Evolutionary conservation across 2,888 invertebrate genomes (phyloP).

Genomic region (Terebella lapidaria): DNA sequence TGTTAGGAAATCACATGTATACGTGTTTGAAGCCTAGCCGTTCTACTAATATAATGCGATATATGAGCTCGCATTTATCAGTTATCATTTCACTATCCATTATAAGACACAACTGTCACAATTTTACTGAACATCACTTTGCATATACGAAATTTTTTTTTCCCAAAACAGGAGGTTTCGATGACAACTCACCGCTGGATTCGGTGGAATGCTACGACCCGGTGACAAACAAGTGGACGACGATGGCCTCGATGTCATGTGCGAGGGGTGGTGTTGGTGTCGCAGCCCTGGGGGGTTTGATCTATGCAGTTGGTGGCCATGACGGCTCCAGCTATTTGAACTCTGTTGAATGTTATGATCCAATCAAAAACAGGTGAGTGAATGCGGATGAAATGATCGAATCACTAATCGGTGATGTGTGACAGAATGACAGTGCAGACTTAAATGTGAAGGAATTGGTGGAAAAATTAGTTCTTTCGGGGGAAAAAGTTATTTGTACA

Average conservation of each 20-base stretch:
- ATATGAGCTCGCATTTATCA: too few species aligned
- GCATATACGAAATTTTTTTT: too few species aligned
- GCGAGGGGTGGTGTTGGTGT: slow-evolving; percentile 54
- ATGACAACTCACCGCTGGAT: slow-evolving; percentile 55
- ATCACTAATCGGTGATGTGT: too few species aligned
- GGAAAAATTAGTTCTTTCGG: background rate
- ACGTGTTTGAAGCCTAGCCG: too few species aligned
- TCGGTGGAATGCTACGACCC: slow-evolving; percentile 54
- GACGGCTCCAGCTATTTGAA: slow-evolving; percentile 56
- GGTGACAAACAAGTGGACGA: slow-evolving; percentile 46
- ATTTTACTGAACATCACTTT: too few species aligned
- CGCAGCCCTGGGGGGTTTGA: slow-evolving; percentile 43
- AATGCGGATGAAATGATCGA: too few species aligned
- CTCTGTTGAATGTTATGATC: slow-evolving; percentile 56
- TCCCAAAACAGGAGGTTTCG: slow-evolving; percentile 58
- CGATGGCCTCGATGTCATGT: slow-evolving; percentile 46
- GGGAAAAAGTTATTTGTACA: background rate
- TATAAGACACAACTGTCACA: too few species aligned
- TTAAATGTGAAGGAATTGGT: background rate
- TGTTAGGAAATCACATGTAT: background rate
- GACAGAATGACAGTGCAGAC: too few species aligned
- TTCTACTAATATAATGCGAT: too few species aligned
- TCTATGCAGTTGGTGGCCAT: slow-evolving; percentile 58
- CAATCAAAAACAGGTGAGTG: slow-evolving; percentile 49
- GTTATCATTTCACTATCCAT: too few species aligned